Percentiles rank a stretch among this genome's conserved stretches.
Conservation (phyloP, 2,888 invertebrate genomes). For the Pristionchus exspectatus region DNA sequence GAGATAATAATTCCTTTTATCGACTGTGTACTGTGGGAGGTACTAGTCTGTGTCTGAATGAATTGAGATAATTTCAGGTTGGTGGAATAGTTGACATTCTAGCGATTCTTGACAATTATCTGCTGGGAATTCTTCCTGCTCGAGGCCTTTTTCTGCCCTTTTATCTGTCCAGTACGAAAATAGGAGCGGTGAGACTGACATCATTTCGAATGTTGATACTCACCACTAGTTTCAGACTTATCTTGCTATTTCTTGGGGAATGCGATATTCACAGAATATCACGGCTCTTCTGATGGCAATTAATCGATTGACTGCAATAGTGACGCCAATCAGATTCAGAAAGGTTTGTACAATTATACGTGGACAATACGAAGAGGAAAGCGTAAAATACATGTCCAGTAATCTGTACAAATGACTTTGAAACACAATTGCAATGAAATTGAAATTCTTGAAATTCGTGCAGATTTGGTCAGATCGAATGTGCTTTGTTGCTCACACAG, state of each 20-base stretch:
- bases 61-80: neutral
- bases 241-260: neutral
- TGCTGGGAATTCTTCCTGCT: constrained; percentile 20
- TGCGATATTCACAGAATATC: neutral
- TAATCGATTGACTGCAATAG: constrained; percentile 1
- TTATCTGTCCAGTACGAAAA: constrained; percentile 3
- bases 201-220: neutral
- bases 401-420: neutral
- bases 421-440: neutral
- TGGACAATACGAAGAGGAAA: neutral
- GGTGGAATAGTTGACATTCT: constrained; percentile 33
- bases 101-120: constrained; percentile 27
- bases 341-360: neutral
- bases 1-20: neutral
- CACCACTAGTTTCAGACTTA: neutral
- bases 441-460: neutral
- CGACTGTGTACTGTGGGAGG: constrained; percentile 10
- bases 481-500: too few species aligned
- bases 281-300: neutral
- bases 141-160: constrained; percentile 20
- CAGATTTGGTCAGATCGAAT: neutral
- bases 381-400: neutral
- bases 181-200: constrained; percentile 29
- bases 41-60: neutral
- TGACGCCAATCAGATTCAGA: neutral